Base-by-base conservation (phyloP, 2,113 vertebrate species). In the Pica pica region DNA sequence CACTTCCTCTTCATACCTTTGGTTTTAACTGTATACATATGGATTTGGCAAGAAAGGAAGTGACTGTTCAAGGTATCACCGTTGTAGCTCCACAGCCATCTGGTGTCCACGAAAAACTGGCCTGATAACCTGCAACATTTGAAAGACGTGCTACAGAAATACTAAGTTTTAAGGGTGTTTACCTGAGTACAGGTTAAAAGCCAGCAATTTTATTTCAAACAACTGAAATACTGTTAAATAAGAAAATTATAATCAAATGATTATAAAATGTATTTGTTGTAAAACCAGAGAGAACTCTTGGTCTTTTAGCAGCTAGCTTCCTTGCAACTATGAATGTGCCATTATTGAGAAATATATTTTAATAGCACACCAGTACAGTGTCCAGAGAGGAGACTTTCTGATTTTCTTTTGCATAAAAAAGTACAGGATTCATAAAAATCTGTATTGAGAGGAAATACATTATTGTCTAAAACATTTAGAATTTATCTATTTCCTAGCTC, bases 381-480 rank as follows among this genome's bases (percentile, higher is more conserved):
- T 88, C 76, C 89, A 94, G 82, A 93, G 35, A 81, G 67, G 26
- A 85, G 17, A 81, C 9, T 83, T 95, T 73, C 46, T 69, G 61
- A 95, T 93, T 95, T 91, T 82, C 52, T 92, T 92, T 90, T 93
- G 17, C 60, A 83, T 85, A 90, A 90, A 77, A 90, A 22, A 88
- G 28, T 78, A 63, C 20, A 68, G 8, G 52, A 70, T 81, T 91
- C 56, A 92, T 83, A 86, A 92, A 95, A 93, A 81, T 86, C 41
- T 88, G 79, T 28, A 81, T 30, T 56, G 30, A 94, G 47, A 87
- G 14, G 46, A 88, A 94, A 77, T 83, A 70, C 11, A 37, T 63
- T 59, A 63, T 74, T 59, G 11, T 31, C 70, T 90, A 67, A 88
- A 94, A 74, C 33, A 67, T 74, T 94, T 80, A 77, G 52, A 88